Base-by-base conservation (phyloP, 1,140 invertebrate genomes). In the Drosophila oshimai region DNA sequence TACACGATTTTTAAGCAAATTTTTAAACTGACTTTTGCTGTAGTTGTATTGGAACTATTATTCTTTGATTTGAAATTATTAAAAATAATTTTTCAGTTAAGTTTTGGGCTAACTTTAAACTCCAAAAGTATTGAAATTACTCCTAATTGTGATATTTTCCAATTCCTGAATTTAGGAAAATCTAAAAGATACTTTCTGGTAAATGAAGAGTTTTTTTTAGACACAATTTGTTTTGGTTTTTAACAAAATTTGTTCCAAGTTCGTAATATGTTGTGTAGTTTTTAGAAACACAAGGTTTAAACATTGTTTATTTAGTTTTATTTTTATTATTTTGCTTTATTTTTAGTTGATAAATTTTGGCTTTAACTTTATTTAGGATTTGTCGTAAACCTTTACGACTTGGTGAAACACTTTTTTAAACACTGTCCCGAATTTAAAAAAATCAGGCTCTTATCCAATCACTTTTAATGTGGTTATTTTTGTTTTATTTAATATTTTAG, bases 291-390 rank as follows among this genome's bases (percentile, higher is more conserved):
- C n/a, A n/a, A n/a, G n/a, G n/a, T 24, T 15, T 5, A 0, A 22
- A 17, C n/a, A n/a, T n/a, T n/a, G n/a, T n/a, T n/a, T n/a, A 24
- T 7, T 24, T 37, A 12, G 4, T 18, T 10, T 1, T n/a, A n/a
- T 36, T 61, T 41, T 24, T 12, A 45, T 41, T 1, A 4, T 15
- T 15, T 10, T 12, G 15, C 7, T 7, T 33, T 12, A 10, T 44
- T 62, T 61, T 60, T 44, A 58, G 36, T 62, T 58, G 58, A 10
- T 44, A 60, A 44, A 58, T 58, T 34, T 44, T n/a, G 58, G 28
- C 20, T 24, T 6, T 12, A 36, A 33, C 12, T 22, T 10, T 22
- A 12, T 18, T 17, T 29, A 6, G 17, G 9, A 18, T 17, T 51
- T 37, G n/a, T 51, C 9, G 18, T 13, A 4, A 22, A 37, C 15